Evolutionary conservation across 2,797 vertebrate species (phyloP).

Genomic region (Manis crassicaudata): DNA sequence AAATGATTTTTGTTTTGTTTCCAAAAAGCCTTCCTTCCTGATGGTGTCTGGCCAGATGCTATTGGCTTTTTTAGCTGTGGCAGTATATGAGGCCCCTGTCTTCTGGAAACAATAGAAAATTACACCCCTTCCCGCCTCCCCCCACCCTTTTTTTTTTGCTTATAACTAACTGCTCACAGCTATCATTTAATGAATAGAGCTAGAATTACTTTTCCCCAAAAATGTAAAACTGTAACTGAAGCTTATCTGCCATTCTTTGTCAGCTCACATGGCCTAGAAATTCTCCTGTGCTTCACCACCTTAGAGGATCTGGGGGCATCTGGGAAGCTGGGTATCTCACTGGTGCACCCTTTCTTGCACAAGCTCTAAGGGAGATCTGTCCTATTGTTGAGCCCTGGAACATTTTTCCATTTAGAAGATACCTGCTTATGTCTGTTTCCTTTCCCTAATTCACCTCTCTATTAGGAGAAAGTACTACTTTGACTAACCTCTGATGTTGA

Average conservation of each 20-base stretch:
- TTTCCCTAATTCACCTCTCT: not conserved
- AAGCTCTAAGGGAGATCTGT: not conserved
- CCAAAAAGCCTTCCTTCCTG: constrained; percentile 44
- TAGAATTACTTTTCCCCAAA: not conserved
- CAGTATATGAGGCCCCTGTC: not conserved
- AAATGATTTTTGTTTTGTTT: constrained; percentile 48
- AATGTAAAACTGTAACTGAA: not conserved
- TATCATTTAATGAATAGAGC: constrained; percentile 10
- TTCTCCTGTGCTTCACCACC: not conserved
- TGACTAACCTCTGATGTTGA: not conserved
- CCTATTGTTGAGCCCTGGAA: not conserved
- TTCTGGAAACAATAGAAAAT: constrained; percentile 43
- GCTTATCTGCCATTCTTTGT: not conserved
- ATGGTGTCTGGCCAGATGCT: constrained; percentile 33
- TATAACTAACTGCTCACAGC: constrained; percentile 9
- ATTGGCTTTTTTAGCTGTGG: constrained; percentile 50
- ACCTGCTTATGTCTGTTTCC: constrained; percentile 21
- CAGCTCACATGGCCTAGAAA: not conserved
- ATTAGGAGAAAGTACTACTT: not conserved
- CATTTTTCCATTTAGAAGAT: constrained; percentile 1
- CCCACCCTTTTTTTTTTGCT: not conserved
- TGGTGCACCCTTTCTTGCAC: not conserved
- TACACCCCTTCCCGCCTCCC: not conserved
- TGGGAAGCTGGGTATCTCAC: not conserved
- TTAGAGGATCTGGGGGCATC: not conserved